Evolutionary conservation across 2,113 vertebrate species (phyloP).

Genomic region (Melanostigma gelatinosum): DNA sequence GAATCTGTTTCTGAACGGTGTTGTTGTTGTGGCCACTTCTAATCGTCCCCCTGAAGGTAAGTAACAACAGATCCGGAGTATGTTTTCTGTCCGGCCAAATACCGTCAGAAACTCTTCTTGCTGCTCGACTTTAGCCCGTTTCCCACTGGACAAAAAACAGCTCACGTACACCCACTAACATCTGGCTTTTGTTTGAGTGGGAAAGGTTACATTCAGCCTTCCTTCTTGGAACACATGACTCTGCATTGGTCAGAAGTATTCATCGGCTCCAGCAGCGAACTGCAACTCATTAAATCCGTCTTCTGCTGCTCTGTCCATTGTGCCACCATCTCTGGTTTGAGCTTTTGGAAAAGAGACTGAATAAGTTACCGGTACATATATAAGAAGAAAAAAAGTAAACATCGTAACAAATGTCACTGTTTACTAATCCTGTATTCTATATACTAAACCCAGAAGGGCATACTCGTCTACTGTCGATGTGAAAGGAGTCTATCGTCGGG

Average conservation of each 20-base stretch:
- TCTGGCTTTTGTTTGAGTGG: neutral
- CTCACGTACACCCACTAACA: neutral
- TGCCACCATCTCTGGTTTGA: no score
- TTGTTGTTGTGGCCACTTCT: conserved; percentile 97
- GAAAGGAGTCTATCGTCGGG: neutral
- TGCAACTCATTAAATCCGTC: no score
- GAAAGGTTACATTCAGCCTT: neutral
- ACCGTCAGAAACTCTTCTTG: neutral
- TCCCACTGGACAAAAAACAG: neutral
- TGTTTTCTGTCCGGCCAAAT: neutral
- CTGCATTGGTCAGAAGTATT: neutral
- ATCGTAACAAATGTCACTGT: no score
- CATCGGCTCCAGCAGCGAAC: neutral
- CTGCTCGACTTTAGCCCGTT: neutral
- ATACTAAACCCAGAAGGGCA: neutral
- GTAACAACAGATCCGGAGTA: neutral
- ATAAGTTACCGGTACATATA: no score
- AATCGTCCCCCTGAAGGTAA: conserved; percentile 92
- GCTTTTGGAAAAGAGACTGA: no score
- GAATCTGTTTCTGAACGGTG: conserved; percentile 95
- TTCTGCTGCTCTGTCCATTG: no score
- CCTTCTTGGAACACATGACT: neutral
- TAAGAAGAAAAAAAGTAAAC: no score
- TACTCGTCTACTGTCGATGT: neutral
- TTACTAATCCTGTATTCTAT: no score